Base-by-base conservation (phyloP, 2,113 vertebrate genomes). In the Glaucidium brasilianum region DNA sequence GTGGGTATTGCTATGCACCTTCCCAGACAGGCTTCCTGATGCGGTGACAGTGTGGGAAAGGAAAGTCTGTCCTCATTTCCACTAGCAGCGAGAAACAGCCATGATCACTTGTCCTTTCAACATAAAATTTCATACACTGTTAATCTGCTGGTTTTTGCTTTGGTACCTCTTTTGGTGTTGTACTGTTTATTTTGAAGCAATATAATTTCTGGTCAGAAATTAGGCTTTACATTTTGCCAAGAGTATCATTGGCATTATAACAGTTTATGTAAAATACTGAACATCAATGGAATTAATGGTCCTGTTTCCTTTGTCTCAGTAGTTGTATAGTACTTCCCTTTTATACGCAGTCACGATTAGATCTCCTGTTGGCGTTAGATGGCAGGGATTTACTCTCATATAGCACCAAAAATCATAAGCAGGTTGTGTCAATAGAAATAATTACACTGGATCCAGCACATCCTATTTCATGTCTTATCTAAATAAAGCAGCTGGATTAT, bases 401-500 rank as follows among this genome's bases (percentile, higher is more conserved):
- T 64, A 86, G 68, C 64, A 96, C 74, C 73, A 96, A 95, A 96
- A 95, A 7, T 69, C 85, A 69, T 63, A 91, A 93, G 88, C 63
- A 81, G 93, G 82, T 90, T 96, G 63, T 96, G 95, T 97, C 93
- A 94, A 50, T 78, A 96, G 96, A 94, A 92, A 50, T 94, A 92
- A 97, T 97, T 96, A 95, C 50, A 63, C 45, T 85, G 87, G 76
- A 98, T 96, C 89, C 77, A 94, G 25, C 37, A 27, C 58, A 95
- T n/a, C 43, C 53, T 78, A 95, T 85, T 85, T 94, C 82, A 78
- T 76, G 49, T 74, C 79, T 97, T 77, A 69, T 84, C 58, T 97
- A 81, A 96, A 15, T 95, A 94, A 97, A 97, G 90, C 90, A 96
- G 79, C 63, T 88, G 94, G 93, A 96, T 97, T 96, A 97, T 49